Evolutionary conservation across 2,113 vertebrate genomes (phyloP), one percentile per base, ranked within the genome.

Genomic region (Progne subis): DNA sequence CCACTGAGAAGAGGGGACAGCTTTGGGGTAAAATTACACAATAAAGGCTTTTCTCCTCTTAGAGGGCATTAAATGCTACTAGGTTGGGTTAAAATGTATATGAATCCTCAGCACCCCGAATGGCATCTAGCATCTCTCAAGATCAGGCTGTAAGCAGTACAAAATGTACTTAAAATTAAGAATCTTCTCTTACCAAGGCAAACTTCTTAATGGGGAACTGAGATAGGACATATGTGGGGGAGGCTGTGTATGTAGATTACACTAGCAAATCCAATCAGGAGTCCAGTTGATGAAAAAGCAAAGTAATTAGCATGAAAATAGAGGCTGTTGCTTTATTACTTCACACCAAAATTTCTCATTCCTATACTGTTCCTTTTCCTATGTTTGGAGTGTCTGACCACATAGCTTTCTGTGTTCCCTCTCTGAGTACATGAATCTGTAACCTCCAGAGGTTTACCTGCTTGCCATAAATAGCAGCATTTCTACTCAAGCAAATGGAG

Each of bases 401-500:
- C 0, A 13, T 12, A 0, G 3, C 53, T 14, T 67, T 78, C 69
- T 57, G 31, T 50, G 49, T 13, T 86, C n/a, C 26, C 49, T 70
- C 53, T 57, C 81, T 50, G n/a, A 68, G 41, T 1, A 2, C 49
- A 20, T 0, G 9, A 61, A 72, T 61, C 61, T 65, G 44, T 32
- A 84, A 46, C 65, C 31, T 61, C 49, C 87, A 76, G 53, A 46
- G 68, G n/a, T 61, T 52, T 57, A 87, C 80, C 74, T 79, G 31
- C 28, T 24, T 77, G 64, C 77, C 81, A 84, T 46, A 92, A 95
- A 67, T 53, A 95, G 93, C 39, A 92, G 75, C 60, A 79, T 39
- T 82, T 90, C 84, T 79, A 71, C 70, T 84, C 57, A 55, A 70
- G 81, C 46, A 92, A 94, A 92, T 59, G 61, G 71, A 94, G 78